A percentile compares a stretch with the other conserved stretches of the same genome.
Conservation (phyloP, 2,888 invertebrate genomes). For the Saturnia pavonia region DNA sequence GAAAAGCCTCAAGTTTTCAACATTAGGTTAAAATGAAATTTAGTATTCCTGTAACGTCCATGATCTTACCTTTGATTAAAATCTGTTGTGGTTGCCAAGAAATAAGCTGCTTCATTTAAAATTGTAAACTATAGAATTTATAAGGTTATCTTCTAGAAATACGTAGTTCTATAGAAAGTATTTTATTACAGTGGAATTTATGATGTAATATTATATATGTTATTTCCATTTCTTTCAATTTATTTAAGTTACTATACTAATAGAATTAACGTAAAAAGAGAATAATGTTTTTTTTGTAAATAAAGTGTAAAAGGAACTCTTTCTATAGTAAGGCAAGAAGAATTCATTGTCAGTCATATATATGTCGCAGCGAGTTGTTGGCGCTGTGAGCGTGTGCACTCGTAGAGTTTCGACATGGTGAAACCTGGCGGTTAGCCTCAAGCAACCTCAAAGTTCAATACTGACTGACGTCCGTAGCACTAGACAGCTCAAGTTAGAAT, state of each 20-base stretch:
- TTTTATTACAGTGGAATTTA: background rate
- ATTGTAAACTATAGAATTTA: slow-evolving; percentile 7
- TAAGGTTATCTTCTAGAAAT: background rate
- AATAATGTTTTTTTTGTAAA: too few species aligned
- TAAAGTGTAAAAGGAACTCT: too few species aligned
- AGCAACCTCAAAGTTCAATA: too few species aligned
- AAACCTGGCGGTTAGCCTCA: too few species aligned
- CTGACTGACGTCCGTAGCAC: too few species aligned
- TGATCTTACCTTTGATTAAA: slow-evolving; percentile 18
- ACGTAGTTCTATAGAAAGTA: background rate
- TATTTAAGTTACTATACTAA: background rate
- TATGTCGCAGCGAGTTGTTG: too few species aligned
- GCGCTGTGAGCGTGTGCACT: too few species aligned
- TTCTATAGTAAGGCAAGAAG: too few species aligned
- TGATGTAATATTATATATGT: background rate
- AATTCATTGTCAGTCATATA: too few species aligned
- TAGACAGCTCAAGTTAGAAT: too few species aligned
- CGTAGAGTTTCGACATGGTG: too few species aligned
- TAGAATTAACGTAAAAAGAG: too few species aligned
- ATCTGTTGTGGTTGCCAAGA: slow-evolving; percentile 18
- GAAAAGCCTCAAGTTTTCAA: slow-evolving; percentile 11
- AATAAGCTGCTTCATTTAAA: slow-evolving; percentile 10
- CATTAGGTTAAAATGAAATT: slow-evolving; percentile 1
- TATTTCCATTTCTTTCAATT: background rate
- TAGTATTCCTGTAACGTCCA: slow-evolving; percentile 12